Evolutionary conservation across 2,797 vertebrate species (phyloP), one percentile per base, ranked within the genome.

Genomic region (Synaphobranchus kaupii): DNA sequence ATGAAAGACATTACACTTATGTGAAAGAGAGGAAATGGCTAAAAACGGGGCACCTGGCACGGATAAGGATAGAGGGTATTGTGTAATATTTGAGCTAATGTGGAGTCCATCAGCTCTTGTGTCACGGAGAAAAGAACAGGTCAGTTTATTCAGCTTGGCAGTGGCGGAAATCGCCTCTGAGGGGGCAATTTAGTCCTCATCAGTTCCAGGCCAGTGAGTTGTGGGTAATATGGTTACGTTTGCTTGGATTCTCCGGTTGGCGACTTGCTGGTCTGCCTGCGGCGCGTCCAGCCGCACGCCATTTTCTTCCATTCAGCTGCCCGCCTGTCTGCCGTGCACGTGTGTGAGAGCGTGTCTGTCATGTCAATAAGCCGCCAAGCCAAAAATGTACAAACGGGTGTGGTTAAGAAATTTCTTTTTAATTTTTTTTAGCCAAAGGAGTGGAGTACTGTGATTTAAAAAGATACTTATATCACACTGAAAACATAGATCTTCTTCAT

Each of bases 201-300:
- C 89, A 88, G 76, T 91, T 90, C 90, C 90, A 92, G 85, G 85
- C 88, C 90, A 91, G 63, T 89, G 84, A 85, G 66, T 86, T 66
- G 71, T 86, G 86, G 71, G n/a, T 88, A 89, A 85, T 83, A 84
- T 56, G 17, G 20, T 68, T 54, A 88, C 58, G 83, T 89, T 88
- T 25, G 44, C 86, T 85, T 66, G 76, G 85, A 10, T 86, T 83
- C 73, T 85, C 76, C 39, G 58, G 76, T 48, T 71, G 86, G 52
- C 47, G 63, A 56, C 81, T 80, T 52, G 25, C 83, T 87, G 28
- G 85, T 78, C 80, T 25, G 25, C 1, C 34, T 44, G 10, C 56
- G n/a, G 76, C 4, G n/a, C 39, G 9, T 20, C 50, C 82, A 86
- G 84, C 44, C 86, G 83, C 83, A 25, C 54, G 39, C 4, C 39